Percentiles rank a stretch among this genome's conserved stretches.
Evolutionary conservation across 2,797 vertebrate species (phyloP).

Genomic region (Benthosema pterotum): DNA sequence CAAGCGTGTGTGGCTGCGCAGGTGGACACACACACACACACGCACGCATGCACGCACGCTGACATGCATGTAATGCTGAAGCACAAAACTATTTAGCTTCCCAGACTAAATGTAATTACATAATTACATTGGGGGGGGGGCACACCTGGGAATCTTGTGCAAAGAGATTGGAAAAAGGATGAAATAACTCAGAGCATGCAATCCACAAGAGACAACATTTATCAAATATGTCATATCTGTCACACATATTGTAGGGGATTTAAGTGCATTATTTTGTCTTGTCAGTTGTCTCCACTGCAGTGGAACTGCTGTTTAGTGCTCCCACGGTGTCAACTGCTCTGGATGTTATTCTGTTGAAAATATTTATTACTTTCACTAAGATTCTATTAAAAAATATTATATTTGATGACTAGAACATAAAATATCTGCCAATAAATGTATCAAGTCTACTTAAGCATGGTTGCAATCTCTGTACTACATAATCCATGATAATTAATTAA

Average conservation of each 20-base stretch:
- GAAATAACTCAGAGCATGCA: neutral
- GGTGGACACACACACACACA: neutral
- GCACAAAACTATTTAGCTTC: conserved; percentile 5
- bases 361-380: too few relatives aligned
- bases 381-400: too few relatives aligned
- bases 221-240: neutral
- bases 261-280: neutral
- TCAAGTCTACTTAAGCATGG: too few relatives aligned
- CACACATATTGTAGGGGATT: neutral
- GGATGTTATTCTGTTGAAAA: too few relatives aligned
- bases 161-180: neutral
- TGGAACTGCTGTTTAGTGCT: too few relatives aligned
- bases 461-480: too few relatives aligned
- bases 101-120: conserved; percentile 17
- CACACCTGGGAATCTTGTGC: conserved; percentile 2
- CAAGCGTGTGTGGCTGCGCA: too few relatives aligned
- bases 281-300: neutral
- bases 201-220: conserved; percentile 2
- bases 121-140: neutral
- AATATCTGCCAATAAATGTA: too few relatives aligned
- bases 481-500: too few relatives aligned
- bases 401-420: too few relatives aligned
- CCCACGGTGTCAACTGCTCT: too few relatives aligned
- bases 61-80: conserved; percentile 25
- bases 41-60: conserved; percentile 9